Percentiles rank a stretch among this genome's conserved stretches.
Conservation (phyloP, 2,113 vertebrate genomes). For the Hylia prasina region DNA sequence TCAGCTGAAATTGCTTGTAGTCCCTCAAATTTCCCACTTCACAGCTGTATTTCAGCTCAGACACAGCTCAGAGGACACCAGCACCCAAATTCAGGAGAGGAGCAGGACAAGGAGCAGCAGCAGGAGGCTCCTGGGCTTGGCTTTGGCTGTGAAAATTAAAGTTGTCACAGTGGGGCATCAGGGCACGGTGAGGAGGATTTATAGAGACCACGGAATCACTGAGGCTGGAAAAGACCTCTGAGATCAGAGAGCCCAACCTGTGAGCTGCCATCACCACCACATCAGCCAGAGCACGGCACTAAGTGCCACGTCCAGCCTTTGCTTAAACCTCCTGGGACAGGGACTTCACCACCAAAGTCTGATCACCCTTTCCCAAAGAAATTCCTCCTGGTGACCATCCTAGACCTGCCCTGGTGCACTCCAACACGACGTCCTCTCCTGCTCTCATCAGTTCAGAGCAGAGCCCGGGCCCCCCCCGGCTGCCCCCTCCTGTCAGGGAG, state of each 20-base stretch:
- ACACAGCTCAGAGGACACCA: not conserved
- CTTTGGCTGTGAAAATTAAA: not conserved
- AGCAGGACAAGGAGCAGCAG: rapidly evolving
- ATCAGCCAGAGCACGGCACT: not conserved
- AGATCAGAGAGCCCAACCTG: not conserved
- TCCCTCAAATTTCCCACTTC: not conserved
- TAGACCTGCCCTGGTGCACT: not conserved
- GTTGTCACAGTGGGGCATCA: not conserved
- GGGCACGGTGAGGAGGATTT: rapidly evolving
- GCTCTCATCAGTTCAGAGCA: not conserved
- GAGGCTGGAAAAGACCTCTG: not conserved
- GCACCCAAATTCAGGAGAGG: not conserved
- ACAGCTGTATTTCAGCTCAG: not conserved
- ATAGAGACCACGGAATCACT: not conserved
- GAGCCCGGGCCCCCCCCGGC: rapidly evolving
- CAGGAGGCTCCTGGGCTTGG: not conserved
- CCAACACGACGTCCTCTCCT: rapidly evolving
- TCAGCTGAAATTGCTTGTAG: not conserved
- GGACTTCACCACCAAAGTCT: too few species aligned
- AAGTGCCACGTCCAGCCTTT: rapidly evolving
- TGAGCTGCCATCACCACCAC: not conserved
- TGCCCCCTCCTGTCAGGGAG: not conserved
- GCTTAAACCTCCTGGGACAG: not conserved
- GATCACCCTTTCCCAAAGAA: not conserved
- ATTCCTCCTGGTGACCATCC: not conserved